Percentiles rank a stretch among this genome's conserved stretches.
These are phyloP conservation scores for Luscinia megarhynchos DNA, from an alignment of 2,797 vertebrate species.

Conservation along the genomic window DNA sequence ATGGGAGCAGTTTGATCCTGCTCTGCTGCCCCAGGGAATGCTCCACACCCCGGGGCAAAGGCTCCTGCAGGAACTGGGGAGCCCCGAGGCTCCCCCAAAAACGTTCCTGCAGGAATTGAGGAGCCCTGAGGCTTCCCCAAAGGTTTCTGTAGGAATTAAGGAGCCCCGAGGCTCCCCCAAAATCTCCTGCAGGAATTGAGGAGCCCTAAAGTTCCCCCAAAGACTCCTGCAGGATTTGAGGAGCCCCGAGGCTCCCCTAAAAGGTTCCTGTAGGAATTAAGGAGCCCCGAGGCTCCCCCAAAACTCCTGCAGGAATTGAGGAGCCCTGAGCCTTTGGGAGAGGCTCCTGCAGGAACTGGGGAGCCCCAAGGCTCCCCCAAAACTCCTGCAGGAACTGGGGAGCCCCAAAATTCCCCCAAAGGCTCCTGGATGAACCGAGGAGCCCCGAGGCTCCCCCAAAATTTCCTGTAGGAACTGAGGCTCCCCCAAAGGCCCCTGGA, in stretches of 20 bases:
- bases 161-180: accelerated
- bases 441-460: too few species aligned
- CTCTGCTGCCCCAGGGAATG: not conserved
- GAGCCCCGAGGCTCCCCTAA: accelerated
- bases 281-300: not conserved
- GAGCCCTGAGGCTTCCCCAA: not conserved
- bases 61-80: not conserved
- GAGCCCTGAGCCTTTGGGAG: too few species aligned
- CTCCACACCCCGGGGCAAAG: not conserved
- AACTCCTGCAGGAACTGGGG: not conserved
- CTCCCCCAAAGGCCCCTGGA: not conserved
- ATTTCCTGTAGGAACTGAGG: not conserved
- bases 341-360: not conserved
- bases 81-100: not conserved
- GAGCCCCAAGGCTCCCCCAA: not conserved
- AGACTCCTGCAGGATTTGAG: not conserved
- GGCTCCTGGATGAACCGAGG: not conserved
- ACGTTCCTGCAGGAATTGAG: not conserved
- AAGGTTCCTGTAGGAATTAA: not conserved
- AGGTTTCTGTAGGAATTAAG: not conserved
- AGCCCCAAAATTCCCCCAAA: accelerated
- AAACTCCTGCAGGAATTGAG: too few species aligned
- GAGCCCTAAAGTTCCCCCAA: not conserved
- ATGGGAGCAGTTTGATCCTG: not conserved
- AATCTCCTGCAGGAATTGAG: not conserved